Evolutionary conservation across 2,113 vertebrate genomes (phyloP).

Genomic region (Myotis yumanensis): DNA sequence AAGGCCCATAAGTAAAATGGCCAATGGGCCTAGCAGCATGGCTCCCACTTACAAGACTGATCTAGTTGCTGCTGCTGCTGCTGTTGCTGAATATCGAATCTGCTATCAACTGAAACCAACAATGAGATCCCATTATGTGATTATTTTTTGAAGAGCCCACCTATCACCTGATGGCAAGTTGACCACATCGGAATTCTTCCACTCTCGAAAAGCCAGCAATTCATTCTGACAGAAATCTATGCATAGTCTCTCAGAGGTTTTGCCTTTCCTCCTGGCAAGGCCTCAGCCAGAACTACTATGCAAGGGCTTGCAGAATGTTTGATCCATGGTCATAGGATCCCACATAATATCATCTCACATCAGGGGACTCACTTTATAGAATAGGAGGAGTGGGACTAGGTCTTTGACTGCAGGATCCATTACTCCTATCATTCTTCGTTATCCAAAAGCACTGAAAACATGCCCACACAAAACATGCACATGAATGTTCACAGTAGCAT

Average conservation of each 20-base stretch:
- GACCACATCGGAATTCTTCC: neutral
- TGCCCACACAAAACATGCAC: neutral
- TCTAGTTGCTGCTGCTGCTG: neutral
- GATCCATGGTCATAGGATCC: neutral
- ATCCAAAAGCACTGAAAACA: neutral
- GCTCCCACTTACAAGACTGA: neutral
- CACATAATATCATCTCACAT: neutral
- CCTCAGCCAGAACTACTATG: neutral
- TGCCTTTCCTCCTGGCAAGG: neutral
- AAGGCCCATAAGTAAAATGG: neutral
- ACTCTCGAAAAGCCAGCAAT: neutral
- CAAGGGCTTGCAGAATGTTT: conserved; percentile 1
- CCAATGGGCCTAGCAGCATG: neutral
- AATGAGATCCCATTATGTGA: neutral
- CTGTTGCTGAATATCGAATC: neutral
- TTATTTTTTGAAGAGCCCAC: neutral
- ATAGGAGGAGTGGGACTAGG: neutral
- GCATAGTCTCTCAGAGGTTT: neutral
- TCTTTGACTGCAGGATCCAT: neutral
- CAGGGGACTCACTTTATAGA: neutral
- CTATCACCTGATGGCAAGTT: neutral
- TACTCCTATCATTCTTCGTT: neutral
- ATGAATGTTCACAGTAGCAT: neutral
- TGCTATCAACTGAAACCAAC: neutral
- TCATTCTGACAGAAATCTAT: neutral